Evolutionary conservation across 2,888 invertebrate species (phyloP), one percentile per base, ranked within the genome.

Genomic region (Muscina levida): DNA sequence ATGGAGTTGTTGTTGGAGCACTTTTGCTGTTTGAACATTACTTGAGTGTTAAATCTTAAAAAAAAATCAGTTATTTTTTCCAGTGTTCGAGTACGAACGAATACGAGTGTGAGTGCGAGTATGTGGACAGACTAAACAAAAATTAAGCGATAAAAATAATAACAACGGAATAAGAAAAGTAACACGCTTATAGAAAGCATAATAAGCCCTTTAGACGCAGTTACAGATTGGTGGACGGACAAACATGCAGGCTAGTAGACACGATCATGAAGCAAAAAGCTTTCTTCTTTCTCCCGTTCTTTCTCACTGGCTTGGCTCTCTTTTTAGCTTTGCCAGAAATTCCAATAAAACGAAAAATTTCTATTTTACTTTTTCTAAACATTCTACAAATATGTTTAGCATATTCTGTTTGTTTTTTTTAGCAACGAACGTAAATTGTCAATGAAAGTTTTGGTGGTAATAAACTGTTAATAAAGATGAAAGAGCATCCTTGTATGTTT

Each of bases 111-210:
- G n/a, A n/a, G n/a, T n/a, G n/a, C n/a, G 39, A 42, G 31, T 66
- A 56, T 65, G 72, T 56, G 72, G n/a, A 44, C 66, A 15, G 72
- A 66, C 72, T 66, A 31, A 1, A 17, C 65, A 65, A n/a, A 24
- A 62, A 46, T 17, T 17, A 53, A 56, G 66, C 66, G 46, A 67
- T 67, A 67, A 48, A 51, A 67, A 8, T 15, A 3, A 67, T 51
- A 51, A 37, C n/a, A 1, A 51, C 31, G 15, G 42, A 44, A 48
- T n/a, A 19, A 53, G 19, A 71, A 57, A 59, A 62, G 48, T 22
- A 72, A 62, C 44, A 59, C 39, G 59, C 48, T 48, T 51, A 62
- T 59, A 37, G 59, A 59, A 72, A 72, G 15, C 72, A 62, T 72
- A 62, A 62, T 62, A 62, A 62, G 59, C n/a, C 37, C 22, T 62